These are phyloP conservation scores for Oncorhynchus gorbuscha DNA, from an alignment of 2,113 vertebrate genomes.

Conservation along the genomic window DNA sequence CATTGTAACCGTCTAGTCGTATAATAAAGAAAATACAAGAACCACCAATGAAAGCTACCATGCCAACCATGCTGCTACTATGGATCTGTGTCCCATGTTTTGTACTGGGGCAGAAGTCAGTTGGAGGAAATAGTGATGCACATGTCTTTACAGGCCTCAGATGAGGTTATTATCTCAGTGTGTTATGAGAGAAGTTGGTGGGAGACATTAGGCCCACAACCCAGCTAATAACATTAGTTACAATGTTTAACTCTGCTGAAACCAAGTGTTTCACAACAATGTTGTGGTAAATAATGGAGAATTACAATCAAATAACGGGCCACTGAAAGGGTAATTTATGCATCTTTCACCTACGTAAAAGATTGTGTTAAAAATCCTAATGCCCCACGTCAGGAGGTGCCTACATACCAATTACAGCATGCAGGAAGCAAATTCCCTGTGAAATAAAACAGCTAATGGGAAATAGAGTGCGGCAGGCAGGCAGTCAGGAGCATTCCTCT, in stretches of 20 bases:
- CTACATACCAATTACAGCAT: conserved; percentile 76
- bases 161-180: conserved; percentile 20
- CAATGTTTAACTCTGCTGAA: conserved; percentile 57
- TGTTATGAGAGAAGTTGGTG: not conserved
- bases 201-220: conserved; percentile 12
- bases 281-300: conserved; percentile 67
- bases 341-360: conserved; percentile 71
- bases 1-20: conserved; percentile 21
- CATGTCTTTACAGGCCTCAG: conserved; percentile 23
- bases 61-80: conserved; percentile 22
- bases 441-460: conserved; percentile 81
- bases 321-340: conserved; percentile 76
- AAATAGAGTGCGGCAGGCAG: conserved; percentile 61
- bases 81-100: conserved; percentile 23
- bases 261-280: conserved; percentile 42
- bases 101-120: not conserved
- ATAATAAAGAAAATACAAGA: not conserved
- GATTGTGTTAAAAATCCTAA: conserved; percentile 72
- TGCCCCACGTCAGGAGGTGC: conserved; percentile 72
- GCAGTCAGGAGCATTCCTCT: conserved; percentile 55
- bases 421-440: conserved; percentile 78
- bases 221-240: conserved; percentile 60
- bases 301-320: conserved; percentile 69
- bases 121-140: conserved; percentile 10
- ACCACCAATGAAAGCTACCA: conserved; percentile 4